Evolutionary conservation across 2,113 vertebrate genomes (phyloP).

Genomic region (Poecile atricapillus): DNA sequence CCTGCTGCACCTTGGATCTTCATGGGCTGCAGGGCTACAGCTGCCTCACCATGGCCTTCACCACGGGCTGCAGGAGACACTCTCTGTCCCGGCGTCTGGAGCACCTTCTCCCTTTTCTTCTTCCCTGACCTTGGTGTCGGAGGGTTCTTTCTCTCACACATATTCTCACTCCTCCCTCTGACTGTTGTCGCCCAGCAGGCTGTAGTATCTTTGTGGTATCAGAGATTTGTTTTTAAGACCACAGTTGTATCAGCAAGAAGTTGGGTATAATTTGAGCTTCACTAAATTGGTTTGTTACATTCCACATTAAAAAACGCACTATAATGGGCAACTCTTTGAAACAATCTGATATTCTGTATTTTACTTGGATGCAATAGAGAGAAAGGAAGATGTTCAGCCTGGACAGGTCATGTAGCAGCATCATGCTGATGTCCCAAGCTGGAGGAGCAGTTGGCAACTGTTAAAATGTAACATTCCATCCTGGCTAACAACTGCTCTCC

Average conservation of each 20-base stretch:
- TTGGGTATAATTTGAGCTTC: not conserved
- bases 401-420: constrained; percentile 40
- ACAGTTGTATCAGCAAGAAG: not conserved
- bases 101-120: not conserved
- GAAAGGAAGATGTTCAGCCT: not conserved
- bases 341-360: not conserved
- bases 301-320: not conserved
- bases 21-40: not conserved
- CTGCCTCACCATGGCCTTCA: not conserved
- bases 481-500: constrained; percentile 58
- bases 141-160: not conserved
- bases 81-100: not conserved
- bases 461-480: constrained; percentile 59
- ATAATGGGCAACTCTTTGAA: not conserved
- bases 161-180: not conserved
- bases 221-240: not conserved
- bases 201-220: not conserved
- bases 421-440: constrained; percentile 57
- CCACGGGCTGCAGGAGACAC: not conserved
- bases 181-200: not conserved
- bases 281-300: not conserved
- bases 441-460: constrained; percentile 52
- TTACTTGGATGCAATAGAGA: not conserved
- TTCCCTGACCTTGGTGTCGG: too few relatives aligned
- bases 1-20: not conserved